Base-by-base conservation (phyloP, 2,888 invertebrate species). In the Electrophaes corylata region DNA sequence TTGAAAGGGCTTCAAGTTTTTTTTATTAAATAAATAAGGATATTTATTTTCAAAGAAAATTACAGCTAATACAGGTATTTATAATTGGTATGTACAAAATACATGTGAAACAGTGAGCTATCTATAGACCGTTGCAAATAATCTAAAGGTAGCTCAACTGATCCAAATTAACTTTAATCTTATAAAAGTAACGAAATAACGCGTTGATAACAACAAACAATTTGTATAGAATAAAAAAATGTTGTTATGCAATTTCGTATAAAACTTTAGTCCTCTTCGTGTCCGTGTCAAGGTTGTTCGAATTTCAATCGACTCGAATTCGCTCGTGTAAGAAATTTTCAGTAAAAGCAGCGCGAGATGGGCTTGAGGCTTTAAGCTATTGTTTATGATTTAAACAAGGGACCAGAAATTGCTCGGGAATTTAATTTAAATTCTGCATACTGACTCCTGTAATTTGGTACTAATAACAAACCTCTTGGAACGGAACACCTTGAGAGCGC, bases 391-490 rank as follows among this genome's bases (percentile, higher is more conserved):
- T 19, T n/a, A 40, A 40, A 40, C 39, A 40, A 49, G 39, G n/a
- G 4, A 6, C 11, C 8, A 19, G 14, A 20, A 46, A 40, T 47
- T 31, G 11, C 31, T 18, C 14, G 39, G 29, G 39, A 46, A 46
- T 26, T 46, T 18, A 40, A 40, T 52, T 45, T 45, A 45, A 23
- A 26, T 39, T 20, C 40, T 53, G 20, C 23, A 47, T 47, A 18
- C 33, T 29, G 47, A 33, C 41, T 40, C 23, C 40, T 40, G 40
- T 54, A 54, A 55, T 55, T 48, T 18, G 41, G 33, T 55, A 37
- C 35, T 55, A 48, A 48, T 48, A 55, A 55, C 48, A 55, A 43
- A 48, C 54, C 37, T 31, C 12, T 18, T 35, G 33, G 10, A 57
- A 51, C 45, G 37, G n/a, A 46, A 37, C 46, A 51, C 46, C 57